Evolutionary conservation across 2,113 vertebrate species (phyloP), one percentile per base, ranked within the genome.

Genomic region (Strigops habroptila): DNA sequence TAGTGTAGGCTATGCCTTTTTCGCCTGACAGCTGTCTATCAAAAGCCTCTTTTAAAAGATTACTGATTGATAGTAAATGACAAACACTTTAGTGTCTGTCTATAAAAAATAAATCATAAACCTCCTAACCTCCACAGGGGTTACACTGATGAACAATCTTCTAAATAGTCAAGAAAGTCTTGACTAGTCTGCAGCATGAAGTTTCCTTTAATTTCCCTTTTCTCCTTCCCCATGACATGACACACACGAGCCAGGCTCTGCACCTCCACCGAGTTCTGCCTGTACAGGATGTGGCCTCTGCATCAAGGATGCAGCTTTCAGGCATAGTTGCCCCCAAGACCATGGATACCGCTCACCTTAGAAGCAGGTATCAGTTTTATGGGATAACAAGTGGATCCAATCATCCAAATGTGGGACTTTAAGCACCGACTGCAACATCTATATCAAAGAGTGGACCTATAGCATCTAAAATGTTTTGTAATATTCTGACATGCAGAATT

Each of bases 211-310:
- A 31, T 37, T 41, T 59, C 28, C 22, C 9, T 51, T 52, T 23
- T 10, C 57, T 35, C 83, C n/a, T 27, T 57, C 27, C 28, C 22
- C 23, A 2, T 5, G 33, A 27, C 7, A 44, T 12, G 24, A 49
- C 6, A 10, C 18, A 30, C n/a, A 23, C 19, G 0, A 4, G 27
- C 57, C 33, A n/a, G 28, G 35, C 67, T 51, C 52, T 59, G 21
- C 7, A 1, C 62, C 16, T 14, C 5, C 44, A 25, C 15, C 6
- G 1, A 49, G 28, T 43, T 76, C 82, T 87, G 85, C 27, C 31
- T 41, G 23, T 19, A 25, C 17, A 39, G 37, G 14, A 46, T 0
- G 0, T 4, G 19, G 31, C 23, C 23, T 55, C 37, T 4, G 6
- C 31, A 31, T 4, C 6, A 14, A 31, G 41, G 55, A 70, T 35